Evolutionary conservation across 2,113 vertebrate species (phyloP).

Genomic region (Tretioscincus oriximinensis): DNA sequence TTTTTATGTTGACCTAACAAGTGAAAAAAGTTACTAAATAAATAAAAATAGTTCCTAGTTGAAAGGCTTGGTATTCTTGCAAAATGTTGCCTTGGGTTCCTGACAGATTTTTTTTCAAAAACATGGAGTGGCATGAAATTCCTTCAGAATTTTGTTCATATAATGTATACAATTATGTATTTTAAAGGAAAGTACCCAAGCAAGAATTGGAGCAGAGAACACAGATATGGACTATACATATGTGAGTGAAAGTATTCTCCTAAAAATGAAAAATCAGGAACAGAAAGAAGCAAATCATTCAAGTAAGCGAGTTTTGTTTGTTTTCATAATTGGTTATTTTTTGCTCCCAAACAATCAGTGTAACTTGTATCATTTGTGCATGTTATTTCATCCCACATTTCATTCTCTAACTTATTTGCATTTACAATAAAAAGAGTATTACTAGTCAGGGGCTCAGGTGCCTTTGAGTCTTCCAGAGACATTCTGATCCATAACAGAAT

Average conservation of each 20-base stretch:
- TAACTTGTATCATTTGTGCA: no score
- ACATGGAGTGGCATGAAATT: background rate
- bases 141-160: background rate
- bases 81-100: background rate
- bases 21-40: background rate
- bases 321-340: slow-evolving; percentile 5
- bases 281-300: slow-evolving; percentile 50
- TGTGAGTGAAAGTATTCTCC: slow-evolving; percentile 86
- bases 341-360: no score
- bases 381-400: no score
- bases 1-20: background rate
- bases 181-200: slow-evolving; percentile 62
- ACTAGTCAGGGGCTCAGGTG: no score
- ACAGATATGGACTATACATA: slow-evolving; percentile 87
- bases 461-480: no score
- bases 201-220: slow-evolving; percentile 69
- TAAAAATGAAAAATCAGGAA: slow-evolving; percentile 71
- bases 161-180: slow-evolving; percentile 14
- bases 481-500: no score
- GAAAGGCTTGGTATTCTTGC: background rate
- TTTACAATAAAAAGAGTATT: no score
- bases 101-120: background rate
- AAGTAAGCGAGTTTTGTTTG: slow-evolving; percentile 61
- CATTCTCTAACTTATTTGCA: no score
- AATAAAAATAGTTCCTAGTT: background rate